Conservation (phyloP, 2,888 invertebrate genomes). For the Limnephilus marmoratus region DNA sequence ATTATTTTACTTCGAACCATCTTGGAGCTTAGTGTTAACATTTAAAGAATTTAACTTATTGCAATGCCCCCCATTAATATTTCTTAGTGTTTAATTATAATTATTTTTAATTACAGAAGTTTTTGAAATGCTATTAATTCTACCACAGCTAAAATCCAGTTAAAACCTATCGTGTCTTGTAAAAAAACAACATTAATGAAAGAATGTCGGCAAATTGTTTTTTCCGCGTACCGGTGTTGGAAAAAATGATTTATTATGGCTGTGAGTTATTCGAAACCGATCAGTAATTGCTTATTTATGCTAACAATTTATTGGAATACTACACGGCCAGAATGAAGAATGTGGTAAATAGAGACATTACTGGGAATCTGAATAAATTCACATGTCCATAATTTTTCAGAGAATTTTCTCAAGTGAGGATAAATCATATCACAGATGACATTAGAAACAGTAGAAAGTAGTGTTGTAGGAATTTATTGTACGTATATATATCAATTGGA, state of each 20-base stretch:
- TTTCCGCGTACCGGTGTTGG: neutral
- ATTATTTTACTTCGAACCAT: too few relatives aligned
- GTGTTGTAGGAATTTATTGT: neutral
- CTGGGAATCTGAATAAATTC: neutral
- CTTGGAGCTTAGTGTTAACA: too few relatives aligned
- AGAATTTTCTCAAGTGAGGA: neutral
- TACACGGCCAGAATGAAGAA: neutral
- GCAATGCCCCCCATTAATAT: too few relatives aligned
- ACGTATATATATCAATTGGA: neutral
- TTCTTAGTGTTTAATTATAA: too few relatives aligned
- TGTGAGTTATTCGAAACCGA: neutral
- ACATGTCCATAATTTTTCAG: neutral
- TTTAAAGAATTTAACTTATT: too few relatives aligned
- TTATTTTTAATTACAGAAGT: too few relatives aligned
- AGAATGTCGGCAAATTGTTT: neutral
- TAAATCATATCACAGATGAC: neutral
- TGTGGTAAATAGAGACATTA: neutral
- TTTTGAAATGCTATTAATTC: neutral
- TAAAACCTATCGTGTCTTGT: neutral
- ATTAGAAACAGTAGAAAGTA: neutral
- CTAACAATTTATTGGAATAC: neutral
- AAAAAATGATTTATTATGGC: neutral
- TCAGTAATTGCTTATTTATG: neutral
- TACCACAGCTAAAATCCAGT: neutral
- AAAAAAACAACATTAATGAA: neutral